Percentiles rank a stretch among this genome's conserved stretches.
Evolutionary conservation across 2,113 vertebrate species (phyloP).

Genomic region (Aspiorhynchus laticeps): DNA sequence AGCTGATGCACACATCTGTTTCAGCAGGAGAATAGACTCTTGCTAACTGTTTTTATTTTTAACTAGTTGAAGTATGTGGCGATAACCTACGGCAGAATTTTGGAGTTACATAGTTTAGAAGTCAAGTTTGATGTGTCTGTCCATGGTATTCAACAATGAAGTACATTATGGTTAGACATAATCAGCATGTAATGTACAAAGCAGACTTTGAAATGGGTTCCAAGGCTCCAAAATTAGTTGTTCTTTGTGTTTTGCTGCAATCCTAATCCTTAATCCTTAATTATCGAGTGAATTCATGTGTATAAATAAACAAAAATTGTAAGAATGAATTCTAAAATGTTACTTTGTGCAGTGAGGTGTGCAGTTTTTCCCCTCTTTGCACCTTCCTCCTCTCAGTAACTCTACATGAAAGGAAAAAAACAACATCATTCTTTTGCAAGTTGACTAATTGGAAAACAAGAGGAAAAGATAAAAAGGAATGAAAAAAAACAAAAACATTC

Average conservation of each 20-base stretch:
- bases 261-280: neutral
- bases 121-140: neutral
- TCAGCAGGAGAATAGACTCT: neutral
- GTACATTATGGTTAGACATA: neutral
- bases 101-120: neutral
- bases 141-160: neutral
- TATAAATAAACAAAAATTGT: neutral
- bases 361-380: neutral
- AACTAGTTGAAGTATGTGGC: neutral
- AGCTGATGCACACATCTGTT: slow-evolving; percentile 37
- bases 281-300: neutral
- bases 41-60: neutral
- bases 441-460: neutral
- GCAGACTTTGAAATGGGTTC: neutral
- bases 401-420: neutral
- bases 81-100: neutral
- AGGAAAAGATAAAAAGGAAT: neutral
- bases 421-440: neutral
- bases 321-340: neutral
- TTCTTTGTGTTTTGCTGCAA: neutral
- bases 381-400: neutral
- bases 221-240: neutral
- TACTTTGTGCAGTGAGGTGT: neutral
- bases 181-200: neutral
- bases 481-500: neutral